Base-by-base conservation (phyloP, 1,140 invertebrate species). In the Listronotus oregonensis region DNA sequence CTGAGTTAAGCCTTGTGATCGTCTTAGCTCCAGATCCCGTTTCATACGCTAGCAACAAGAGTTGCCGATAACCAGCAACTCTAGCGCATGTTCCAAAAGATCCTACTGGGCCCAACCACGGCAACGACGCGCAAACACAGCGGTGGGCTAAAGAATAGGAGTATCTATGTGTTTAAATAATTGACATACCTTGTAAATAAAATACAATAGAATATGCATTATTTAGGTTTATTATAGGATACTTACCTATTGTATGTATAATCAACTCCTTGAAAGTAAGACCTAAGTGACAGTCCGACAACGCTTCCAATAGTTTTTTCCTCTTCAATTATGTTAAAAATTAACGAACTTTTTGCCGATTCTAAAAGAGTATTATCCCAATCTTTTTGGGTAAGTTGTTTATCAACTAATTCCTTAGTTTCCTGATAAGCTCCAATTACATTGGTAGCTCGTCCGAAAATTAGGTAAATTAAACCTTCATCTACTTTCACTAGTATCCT, bases 321-420 rank as follows among this genome's bases (percentile, higher is more conserved):
- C 65, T 85, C 80, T 64, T 90, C 86, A 60, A 96, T 91, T 8
- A 94, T 86, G 76, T 95, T 89, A 80, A 90, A 96, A 44, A 95
- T 87, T 2, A 94, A 78, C 10, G 92, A 94, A 72, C 91, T 92
- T 73, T 89, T 91, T 0, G 92, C 93, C 0, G 92, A 90, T 70
- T 91, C 90, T 60, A 95, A 86, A 39, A 95, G 79, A 47, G 89
- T 84, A 21, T 83, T 80, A 46, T 92, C 89, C 85, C 93, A 92
- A 39, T 83, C 79, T 32, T 83, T 80, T 1, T 82, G 84, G 2
- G 78, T 77, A 31, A 94, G 73, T 76, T 89, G 89, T 18, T 84
- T 84, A 6, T 60, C 60, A 18, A 79, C 78, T 68, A 95, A 92
- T 7, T 82, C 79, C 74, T 86, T 86, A 4, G 90, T 85, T 80